A percentile compares a stretch with the other conserved stretches of the same genome.
Conservation (phyloP, 2,113 vertebrate genomes). For the Albula glossodonta region DNA sequence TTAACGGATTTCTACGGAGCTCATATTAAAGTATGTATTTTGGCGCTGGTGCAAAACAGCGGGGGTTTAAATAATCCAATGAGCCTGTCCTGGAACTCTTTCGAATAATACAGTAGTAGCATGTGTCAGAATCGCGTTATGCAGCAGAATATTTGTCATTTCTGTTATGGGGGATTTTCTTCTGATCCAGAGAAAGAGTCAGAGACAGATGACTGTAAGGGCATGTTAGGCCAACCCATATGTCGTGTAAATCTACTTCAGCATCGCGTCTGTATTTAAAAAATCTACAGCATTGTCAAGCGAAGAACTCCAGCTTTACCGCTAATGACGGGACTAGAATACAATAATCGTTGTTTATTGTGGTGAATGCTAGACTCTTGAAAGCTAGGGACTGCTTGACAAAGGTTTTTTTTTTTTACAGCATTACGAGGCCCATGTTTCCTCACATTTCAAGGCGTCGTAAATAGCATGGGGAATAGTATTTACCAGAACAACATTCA, state of each 20-base stretch:
- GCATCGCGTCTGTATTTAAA: conserved; percentile 62
- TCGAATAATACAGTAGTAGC: conserved; percentile 67
- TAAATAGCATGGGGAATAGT: too few species aligned
- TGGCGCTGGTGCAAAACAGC: conserved; percentile 62
- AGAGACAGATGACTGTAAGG: conserved; percentile 62
- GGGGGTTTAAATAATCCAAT: conserved; percentile 66
- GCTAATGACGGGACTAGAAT: conserved; percentile 78
- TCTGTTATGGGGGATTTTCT: conserved; percentile 68
- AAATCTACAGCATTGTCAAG: conserved; percentile 64
- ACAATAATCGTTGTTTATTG: conserved; percentile 66
- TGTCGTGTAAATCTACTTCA: conserved; percentile 62
- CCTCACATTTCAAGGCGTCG: background rate
- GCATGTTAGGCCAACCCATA: conserved; percentile 63
- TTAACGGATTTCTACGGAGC: conserved; percentile 38
- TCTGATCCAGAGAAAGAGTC: conserved; percentile 76
- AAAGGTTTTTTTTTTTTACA: conserved; percentile 57
- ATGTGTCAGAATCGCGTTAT: conserved; percentile 69
- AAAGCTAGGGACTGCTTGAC: conserved; percentile 40
- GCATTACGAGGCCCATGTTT: too few species aligned
- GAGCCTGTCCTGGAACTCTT: conserved; percentile 64
- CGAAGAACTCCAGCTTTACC: conserved; percentile 66
- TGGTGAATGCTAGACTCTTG: conserved; percentile 79
- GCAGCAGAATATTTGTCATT: conserved; percentile 49
- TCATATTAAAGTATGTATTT: conserved; percentile 54
- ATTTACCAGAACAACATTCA: conserved; percentile 12